Base-by-base conservation (phyloP, 2,113 vertebrate species). In the Epinephelus lanceolatus region DNA sequence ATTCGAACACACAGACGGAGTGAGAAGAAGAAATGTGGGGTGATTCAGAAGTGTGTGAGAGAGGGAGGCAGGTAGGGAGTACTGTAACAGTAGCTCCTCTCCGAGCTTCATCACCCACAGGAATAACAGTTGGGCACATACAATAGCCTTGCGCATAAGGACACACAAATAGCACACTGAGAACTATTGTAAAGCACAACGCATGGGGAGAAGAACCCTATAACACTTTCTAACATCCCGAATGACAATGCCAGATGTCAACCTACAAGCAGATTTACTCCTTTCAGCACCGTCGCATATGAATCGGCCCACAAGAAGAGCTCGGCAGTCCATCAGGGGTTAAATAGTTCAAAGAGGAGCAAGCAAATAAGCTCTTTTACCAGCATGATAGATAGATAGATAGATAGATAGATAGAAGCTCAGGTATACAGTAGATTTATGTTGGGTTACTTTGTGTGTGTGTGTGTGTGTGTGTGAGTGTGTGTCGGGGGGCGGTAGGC, bases 171-270 rank as follows among this genome's bases (percentile, higher is more conserved):
- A 90, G 70, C 86, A 86, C 85, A 52, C 67, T 33, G 42, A 71
- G 83, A 90, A 78, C 86, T 65, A 86, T 92, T 93, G 92, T 93
- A 74, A 92, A 85, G 89, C 79, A 3, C 42, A 45, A 33, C 3
- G 7, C 91, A 89, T 37, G 84, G 51, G 69, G 89, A 94, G 89
- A 86, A 47, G 81, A 81, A 81, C 27, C 88, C 59, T 70, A 63
- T 49, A 82, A 94, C 90, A 94, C 91, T 93, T 92, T 91, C 90
- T 82, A 89, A 91, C 90, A 83, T 80, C 76, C 47, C 25, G 89
- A 91, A 93, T 93, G 62, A 94, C 92, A 94, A 93, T 66, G 66
- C n/a, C 69, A 76, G 60, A 90, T 86, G 90, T 91, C 75, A 70
- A 52, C 68, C 83, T 68, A 93, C 90, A 90, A 85, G 85, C 79